A percentile compares a stretch with the other conserved stretches of the same genome.
Conservation (phyloP, 2,888 invertebrate genomes). For the Disparrhopalites patrizii region DNA sequence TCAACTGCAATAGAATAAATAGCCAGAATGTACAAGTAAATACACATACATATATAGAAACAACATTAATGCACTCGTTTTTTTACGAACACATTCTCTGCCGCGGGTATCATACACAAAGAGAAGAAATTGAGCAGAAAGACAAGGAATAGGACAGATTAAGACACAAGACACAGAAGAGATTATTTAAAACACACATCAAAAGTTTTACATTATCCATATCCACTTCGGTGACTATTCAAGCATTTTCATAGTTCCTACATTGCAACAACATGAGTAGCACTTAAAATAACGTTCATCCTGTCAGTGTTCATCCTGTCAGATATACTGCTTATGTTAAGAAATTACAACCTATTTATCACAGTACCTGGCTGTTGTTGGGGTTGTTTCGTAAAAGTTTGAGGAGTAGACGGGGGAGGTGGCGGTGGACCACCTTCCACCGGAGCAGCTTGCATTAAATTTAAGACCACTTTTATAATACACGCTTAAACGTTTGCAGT, state of each 20-base stretch:
- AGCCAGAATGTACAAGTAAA: background rate
- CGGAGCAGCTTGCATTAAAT: constrained; percentile 35
- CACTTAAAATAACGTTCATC: too few species aligned
- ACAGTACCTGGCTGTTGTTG: constrained; percentile 48
- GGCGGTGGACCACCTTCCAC: constrained; percentile 44
- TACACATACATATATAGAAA: background rate
- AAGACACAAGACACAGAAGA: background rate
- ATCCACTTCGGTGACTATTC: too few species aligned
- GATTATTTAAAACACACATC: background rate
- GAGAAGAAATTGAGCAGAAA: too few species aligned
- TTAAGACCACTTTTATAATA: background rate
- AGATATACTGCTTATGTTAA: too few species aligned
- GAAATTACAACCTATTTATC: too few species aligned
- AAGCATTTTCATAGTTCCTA: too few species aligned
- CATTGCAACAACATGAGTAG: too few species aligned
- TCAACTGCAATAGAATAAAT: constrained; percentile 57
- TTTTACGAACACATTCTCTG: too few species aligned
- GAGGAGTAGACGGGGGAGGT: constrained; percentile 47
- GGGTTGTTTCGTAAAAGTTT: constrained; percentile 47
- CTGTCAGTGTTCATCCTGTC: too few species aligned
- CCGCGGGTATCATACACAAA: too few species aligned
- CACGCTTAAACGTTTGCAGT: too few species aligned
- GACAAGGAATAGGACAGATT: too few species aligned
- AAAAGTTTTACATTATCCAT: background rate
- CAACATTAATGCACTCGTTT: background rate